A percentile compares a stretch with the other conserved stretches of the same genome.
phyloP scores from a whole-genome alignment of 1,140 invertebrate genomes.

The Cepaea nemoralis region DNA sequence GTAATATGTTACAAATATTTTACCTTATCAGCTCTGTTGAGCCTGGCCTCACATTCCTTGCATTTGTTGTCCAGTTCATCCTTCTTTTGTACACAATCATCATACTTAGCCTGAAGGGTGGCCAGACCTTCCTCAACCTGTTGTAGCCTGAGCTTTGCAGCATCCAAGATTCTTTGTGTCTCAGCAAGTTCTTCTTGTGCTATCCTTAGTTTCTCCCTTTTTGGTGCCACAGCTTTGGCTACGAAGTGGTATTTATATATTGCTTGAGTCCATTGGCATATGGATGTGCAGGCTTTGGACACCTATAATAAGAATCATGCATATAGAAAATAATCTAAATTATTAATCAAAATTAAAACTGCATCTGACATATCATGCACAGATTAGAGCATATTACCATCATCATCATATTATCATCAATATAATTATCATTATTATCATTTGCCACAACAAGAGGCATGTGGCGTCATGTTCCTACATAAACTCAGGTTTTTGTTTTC shows the following conservation, averaged over 20 bases:
- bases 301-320: slow-evolving; percentile 73
- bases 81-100: slow-evolving; percentile 72
- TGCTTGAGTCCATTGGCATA: slow-evolving; percentile 91
- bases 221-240: slow-evolving; percentile 71
- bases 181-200: slow-evolving; percentile 70
- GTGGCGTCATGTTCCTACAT: too few species aligned
- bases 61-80: slow-evolving; percentile 71
- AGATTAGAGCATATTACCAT: too few species aligned
- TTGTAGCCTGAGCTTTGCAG: slow-evolving; percentile 67
- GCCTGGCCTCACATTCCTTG: slow-evolving; percentile 69
- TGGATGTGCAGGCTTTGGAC: slow-evolving; percentile 88
- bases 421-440: too few species aligned
- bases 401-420: too few species aligned
- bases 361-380: too few species aligned
- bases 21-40: slow-evolving; percentile 72
- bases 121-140: slow-evolving; percentile 73
- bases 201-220: slow-evolving; percentile 67
- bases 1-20: too few species aligned
- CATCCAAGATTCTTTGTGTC: slow-evolving; percentile 69
- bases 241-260: slow-evolving; percentile 83
- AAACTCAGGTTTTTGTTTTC: too few species aligned
- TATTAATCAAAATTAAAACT: too few species aligned
- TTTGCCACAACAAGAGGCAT: too few species aligned
- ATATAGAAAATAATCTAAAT: too few species aligned
- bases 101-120: slow-evolving; percentile 71